A percentile compares a stretch with the other conserved stretches of the same genome.
phyloP scores from a whole-genome alignment of 2,797 vertebrate species.

The Tangara arthus region DNA sequence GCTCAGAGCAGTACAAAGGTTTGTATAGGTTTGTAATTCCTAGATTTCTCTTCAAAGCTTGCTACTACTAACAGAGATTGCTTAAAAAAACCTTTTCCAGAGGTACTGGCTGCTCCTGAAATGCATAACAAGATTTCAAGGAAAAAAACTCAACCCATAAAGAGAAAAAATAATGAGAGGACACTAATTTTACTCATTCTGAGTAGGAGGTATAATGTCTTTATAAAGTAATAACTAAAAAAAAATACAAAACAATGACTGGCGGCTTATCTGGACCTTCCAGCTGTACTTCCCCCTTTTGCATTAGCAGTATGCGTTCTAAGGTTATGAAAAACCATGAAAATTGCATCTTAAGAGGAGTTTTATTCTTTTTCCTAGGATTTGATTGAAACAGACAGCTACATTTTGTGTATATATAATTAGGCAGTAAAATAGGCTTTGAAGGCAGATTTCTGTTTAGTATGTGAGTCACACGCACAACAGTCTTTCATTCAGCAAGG shows the following conservation, averaged over 20 bases:
- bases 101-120: slow-evolving; percentile 57
- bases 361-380: slow-evolving; percentile 81
- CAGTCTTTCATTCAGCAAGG: slow-evolving; percentile 80
- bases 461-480: slow-evolving; percentile 82
- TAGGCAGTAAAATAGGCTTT: slow-evolving; percentile 83
- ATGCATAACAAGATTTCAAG: slow-evolving; percentile 49
- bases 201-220: slow-evolving; percentile 78
- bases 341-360: slow-evolving; percentile 80
- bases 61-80: slow-evolving; percentile 52
- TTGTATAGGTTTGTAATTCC: slow-evolving; percentile 38
- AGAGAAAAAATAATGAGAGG: neutral
- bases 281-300: slow-evolving; percentile 74
- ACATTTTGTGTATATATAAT: slow-evolving; percentile 87
- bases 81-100: slow-evolving; percentile 66
- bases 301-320: slow-evolving; percentile 69
- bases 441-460: slow-evolving; percentile 82
- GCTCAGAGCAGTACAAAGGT: slow-evolving; percentile 44
- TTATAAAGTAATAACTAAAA: slow-evolving; percentile 81
- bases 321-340: slow-evolving; percentile 80
- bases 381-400: slow-evolving; percentile 84
- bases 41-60: slow-evolving; percentile 47
- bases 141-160: neutral
- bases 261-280: slow-evolving; percentile 75
- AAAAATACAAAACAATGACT: slow-evolving; percentile 75
- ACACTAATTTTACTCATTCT: slow-evolving; percentile 69